These are phyloP conservation scores for Tridacna crocea DNA, from an alignment of 2,888 invertebrate species.

Conservation along the genomic window DNA sequence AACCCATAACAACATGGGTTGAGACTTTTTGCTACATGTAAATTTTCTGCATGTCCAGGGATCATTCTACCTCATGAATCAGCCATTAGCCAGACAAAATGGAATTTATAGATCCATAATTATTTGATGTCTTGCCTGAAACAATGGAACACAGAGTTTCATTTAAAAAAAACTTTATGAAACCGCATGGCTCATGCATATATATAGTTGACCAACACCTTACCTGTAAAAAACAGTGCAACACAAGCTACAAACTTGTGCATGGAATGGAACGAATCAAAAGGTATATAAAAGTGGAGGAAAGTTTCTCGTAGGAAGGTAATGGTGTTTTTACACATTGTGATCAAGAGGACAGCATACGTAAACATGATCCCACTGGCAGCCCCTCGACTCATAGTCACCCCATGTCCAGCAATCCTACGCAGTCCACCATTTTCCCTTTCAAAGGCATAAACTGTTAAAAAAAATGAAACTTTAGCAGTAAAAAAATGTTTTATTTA, in stretches of 20 bases:
- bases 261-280: slow-evolving; percentile 86
- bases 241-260: slow-evolving; percentile 87
- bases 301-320: slow-evolving; percentile 87
- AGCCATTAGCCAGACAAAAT: no score
- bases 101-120: no score
- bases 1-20: no score
- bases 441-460: slow-evolving; percentile 86
- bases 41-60: no score
- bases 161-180: no score
- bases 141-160: no score
- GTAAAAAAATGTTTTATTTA: no score
- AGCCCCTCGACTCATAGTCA: slow-evolving; percentile 87
- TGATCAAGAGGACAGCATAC: slow-evolving; percentile 86
- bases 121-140: no score
- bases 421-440: slow-evolving; percentile 87
- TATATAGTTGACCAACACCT: neutral
- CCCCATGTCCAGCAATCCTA: slow-evolving; percentile 87
- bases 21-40: no score
- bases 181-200: no score
- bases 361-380: slow-evolving; percentile 88
- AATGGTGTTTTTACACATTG: slow-evolving; percentile 87
- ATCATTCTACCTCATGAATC: no score
- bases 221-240: slow-evolving; percentile 87
- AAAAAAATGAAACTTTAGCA: neutral
- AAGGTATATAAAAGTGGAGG: slow-evolving; percentile 87